Base-by-base conservation (phyloP, 2,797 vertebrate species). In the Antrozous pallidus region DNA sequence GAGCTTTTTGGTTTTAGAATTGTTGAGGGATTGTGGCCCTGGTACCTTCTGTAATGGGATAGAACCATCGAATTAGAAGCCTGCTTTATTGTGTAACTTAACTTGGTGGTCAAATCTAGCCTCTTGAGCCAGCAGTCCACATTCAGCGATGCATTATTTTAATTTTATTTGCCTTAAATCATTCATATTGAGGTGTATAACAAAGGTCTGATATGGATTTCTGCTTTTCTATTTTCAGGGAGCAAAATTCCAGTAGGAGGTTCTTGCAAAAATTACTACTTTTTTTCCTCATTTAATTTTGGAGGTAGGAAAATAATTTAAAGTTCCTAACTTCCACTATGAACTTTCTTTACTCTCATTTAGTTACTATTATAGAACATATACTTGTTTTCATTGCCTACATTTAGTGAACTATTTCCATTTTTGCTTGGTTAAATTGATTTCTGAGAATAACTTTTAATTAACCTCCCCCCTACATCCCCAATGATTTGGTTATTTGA, bases 361-460 rank as follows among this genome's bases (percentile, higher is more conserved):
- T 86, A 65, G 24, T 22, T 12, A n/a, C 10, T 6, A 9, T 74
- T 75, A 33, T 47, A 74, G 56, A 28, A 28, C 28, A 58, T 58
- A 58, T 12, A 58, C 4, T 24, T 61, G 88, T 69, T 79, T 58
- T 80, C 42, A 78, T 56, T 61, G 63, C 38, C 26, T 85, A 40
- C 9, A 70, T 85, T 69, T 93, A 88, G 51, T 80, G 18, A 54
- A 74, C 58, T 75, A 42, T 93, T 85, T 88, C 49, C 18, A 45
- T 75, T 38, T 24, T 20, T 83, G n/a, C 28, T 91, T 47, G 4
- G 20, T 16, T 83, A 75, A 91, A 74, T 91, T 65, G 75, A 71
- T 89, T 86, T 93, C 92, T 91, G 6, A 83, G 85, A 77, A 58
- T 86, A 86, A 71, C 45, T 94, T 90, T 73, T 87, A 79, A 90